These are phyloP conservation scores for Sturnira hondurensis DNA, from an alignment of 2,113 vertebrate species.

Conservation along the genomic window DNA sequence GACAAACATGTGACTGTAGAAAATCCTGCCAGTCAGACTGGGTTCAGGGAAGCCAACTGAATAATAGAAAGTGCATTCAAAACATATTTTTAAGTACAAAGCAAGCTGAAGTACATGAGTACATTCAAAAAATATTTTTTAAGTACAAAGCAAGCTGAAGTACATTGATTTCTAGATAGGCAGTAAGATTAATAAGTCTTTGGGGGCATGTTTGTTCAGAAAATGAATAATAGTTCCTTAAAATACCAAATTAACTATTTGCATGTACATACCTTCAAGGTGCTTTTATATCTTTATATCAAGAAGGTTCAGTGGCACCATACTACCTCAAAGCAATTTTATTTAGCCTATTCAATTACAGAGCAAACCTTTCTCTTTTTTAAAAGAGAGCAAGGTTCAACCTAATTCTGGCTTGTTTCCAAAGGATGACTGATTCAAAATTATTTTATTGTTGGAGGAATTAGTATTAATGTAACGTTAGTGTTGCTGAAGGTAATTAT, in stretches of 20 bases:
- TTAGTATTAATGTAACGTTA: neutral
- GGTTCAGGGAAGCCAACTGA: neutral
- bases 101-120: neutral
- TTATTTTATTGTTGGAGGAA: neutral
- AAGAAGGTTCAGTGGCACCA: neutral
- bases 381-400: neutral
- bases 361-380: neutral
- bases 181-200: neutral
- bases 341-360: neutral
- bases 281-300: neutral
- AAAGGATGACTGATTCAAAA: neutral
- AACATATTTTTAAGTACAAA: neutral
- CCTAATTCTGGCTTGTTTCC: slow-evolving; percentile 21
- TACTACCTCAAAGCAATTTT: neutral
- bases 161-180: neutral
- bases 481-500: neutral
- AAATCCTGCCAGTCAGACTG: slow-evolving; percentile 25
- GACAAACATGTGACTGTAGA: slow-evolving; percentile 59
- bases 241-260: slow-evolving; percentile 38
- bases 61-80: neutral
- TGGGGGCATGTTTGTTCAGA: neutral
- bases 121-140: neutral
- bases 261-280: neutral
- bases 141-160: neutral
- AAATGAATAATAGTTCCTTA: neutral